Conservation (phyloP, 1,140 invertebrate genomes). For the Galleria mellonella region DNA sequence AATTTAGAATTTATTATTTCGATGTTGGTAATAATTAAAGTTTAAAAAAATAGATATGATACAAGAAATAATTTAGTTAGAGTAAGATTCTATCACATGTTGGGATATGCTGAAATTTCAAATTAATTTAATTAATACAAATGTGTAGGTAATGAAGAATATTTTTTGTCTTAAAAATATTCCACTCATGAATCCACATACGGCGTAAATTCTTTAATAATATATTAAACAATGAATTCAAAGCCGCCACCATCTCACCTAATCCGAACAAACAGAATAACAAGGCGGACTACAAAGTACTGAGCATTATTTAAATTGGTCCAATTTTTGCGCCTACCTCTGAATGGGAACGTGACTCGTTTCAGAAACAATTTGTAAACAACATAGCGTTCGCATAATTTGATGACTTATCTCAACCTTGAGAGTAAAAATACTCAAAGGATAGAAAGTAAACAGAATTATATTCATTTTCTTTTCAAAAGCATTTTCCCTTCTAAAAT, state of each 20-base stretch:
- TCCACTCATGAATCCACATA: background rate
- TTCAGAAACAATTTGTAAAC: constrained; percentile 51
- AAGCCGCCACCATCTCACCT: constrained; percentile 4
- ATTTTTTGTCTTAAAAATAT: constrained; percentile 6
- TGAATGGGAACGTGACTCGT: constrained; percentile 35
- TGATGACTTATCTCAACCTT: constrained; percentile 44
- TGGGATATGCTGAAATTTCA: no score
- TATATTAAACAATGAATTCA: constrained; percentile 1
- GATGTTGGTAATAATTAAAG: no score
- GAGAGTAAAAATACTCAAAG: constrained; percentile 28
- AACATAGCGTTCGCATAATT: constrained; percentile 43
- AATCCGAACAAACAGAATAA: constrained; percentile 3
- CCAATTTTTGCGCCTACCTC: constrained; percentile 32
- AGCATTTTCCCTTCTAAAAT: constrained; percentile 17
- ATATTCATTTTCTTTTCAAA: constrained; percentile 23
- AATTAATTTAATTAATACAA: no score
- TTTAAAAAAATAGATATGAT: no score
- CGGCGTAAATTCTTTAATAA: background rate
- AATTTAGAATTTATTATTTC: no score
- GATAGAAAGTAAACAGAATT: constrained; percentile 26
- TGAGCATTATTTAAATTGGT: constrained; percentile 37
- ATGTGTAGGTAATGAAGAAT: no score
- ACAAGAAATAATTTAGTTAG: no score
- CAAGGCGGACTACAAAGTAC: constrained; percentile 4
- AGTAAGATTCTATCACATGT: no score